Evolutionary conservation across 1,140 invertebrate species (phyloP).

Genomic region (Orchestia grillus): DNA sequence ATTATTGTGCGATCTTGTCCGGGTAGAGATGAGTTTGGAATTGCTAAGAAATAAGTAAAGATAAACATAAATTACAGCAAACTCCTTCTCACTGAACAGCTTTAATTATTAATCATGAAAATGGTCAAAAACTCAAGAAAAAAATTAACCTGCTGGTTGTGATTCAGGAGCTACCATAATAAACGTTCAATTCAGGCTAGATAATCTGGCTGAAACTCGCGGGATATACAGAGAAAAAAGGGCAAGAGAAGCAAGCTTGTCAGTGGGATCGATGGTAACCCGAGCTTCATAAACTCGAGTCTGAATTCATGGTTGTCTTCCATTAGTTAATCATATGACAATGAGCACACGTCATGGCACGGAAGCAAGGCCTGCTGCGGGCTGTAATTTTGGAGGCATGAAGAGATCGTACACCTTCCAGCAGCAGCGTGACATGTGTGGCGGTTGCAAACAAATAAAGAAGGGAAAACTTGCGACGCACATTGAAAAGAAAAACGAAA

Average conservation of each 20-base stretch:
- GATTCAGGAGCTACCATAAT: background rate
- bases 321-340: background rate
- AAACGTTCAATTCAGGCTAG: background rate
- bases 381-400: background rate
- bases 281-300: background rate
- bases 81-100: background rate
- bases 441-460: background rate
- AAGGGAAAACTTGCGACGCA: background rate
- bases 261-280: background rate
- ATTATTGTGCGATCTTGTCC: no score
- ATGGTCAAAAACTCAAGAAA: background rate
- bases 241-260: background rate
- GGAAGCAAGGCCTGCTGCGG: no score
- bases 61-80: background rate
- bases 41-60: background rate
- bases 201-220: background rate
- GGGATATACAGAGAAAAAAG: background rate
- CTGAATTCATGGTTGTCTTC: background rate
- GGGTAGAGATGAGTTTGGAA: no score
- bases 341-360: background rate
- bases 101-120: background rate
- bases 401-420: background rate
- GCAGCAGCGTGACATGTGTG: background rate
- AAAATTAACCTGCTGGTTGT: background rate
- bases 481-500: no score